Evolutionary conservation across 2,888 invertebrate species (phyloP).

Genomic region (Hirtodrosophila confusa): DNA sequence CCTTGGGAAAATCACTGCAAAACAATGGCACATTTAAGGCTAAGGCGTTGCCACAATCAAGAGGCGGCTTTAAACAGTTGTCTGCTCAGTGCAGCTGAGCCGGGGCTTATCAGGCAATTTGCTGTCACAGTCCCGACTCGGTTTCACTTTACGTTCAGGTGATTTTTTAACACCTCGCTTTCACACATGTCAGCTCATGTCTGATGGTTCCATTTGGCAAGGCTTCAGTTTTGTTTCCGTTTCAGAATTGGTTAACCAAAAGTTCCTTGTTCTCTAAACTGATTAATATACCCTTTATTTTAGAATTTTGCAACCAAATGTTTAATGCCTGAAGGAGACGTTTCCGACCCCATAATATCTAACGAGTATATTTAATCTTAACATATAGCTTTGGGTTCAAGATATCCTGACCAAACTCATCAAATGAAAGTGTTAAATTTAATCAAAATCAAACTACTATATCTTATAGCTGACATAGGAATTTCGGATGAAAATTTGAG

Average conservation of each 20-base stretch:
- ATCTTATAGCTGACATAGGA: no score
- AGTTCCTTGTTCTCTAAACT: slow-evolving; percentile 1
- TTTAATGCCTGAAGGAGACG: no score
- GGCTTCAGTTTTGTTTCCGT: slow-evolving; percentile 7
- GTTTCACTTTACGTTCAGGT: slow-evolving; percentile 44
- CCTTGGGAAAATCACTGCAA: slow-evolving; percentile 55
- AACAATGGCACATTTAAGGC: slow-evolving; percentile 61
- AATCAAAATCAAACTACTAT: no score
- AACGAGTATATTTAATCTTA: no score
- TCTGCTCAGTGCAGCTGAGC: slow-evolving; percentile 37
- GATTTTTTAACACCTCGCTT: slow-evolving; percentile 41
- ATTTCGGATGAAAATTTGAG: no score
- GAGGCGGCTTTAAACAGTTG: slow-evolving; percentile 33
- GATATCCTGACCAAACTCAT: no score
- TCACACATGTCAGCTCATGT: slow-evolving; percentile 45
- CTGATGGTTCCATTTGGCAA: not conserved
- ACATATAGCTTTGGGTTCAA: no score
- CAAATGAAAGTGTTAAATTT: no score
- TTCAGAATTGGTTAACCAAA: not conserved
- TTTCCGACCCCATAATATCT: no score
- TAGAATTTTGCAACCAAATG: no score
- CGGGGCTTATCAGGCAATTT: slow-evolving; percentile 49
- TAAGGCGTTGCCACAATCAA: slow-evolving; percentile 62
- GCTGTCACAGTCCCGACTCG: slow-evolving; percentile 33
- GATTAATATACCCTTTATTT: not conserved